These are phyloP conservation scores for Papilio elwesi DNA, from an alignment of 2,888 invertebrate species.

Conservation along the genomic window DNA sequence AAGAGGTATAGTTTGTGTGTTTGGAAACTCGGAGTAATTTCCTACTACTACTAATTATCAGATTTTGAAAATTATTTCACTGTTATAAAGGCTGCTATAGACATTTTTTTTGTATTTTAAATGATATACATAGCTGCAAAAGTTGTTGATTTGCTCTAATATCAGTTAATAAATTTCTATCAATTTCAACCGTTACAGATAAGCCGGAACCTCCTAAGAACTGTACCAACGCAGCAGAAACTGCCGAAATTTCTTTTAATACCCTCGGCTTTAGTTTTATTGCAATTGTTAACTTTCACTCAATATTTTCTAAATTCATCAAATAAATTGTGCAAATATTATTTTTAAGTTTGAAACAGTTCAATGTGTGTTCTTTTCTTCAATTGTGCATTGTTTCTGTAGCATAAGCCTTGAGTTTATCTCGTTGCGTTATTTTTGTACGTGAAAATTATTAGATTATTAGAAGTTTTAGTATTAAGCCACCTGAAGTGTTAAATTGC, in stretches of 20 bases:
- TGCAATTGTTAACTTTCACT: constrained; percentile 49
- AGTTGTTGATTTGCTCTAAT: too few species aligned
- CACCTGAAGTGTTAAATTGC: constrained; percentile 79
- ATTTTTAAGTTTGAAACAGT: constrained; percentile 28
- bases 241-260: constrained; percentile 49
- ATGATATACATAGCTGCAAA: too few species aligned
- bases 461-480: constrained; percentile 75
- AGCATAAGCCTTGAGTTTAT: constrained; percentile 65
- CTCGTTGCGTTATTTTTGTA: constrained; percentile 74
- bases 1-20: neutral
- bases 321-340: constrained; percentile 41
- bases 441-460: constrained; percentile 57
- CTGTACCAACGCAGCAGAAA: constrained; percentile 67
- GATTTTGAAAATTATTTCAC: too few species aligned
- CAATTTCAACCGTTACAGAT: constrained; percentile 56
- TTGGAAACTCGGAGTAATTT: too few species aligned
- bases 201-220: constrained; percentile 74
- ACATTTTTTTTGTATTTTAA: neutral
- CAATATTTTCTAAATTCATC: constrained; percentile 60
- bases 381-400: constrained; percentile 58
- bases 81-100: neutral
- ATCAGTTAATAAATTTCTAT: neutral
- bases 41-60: too few species aligned
- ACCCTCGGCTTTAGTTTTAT: constrained; percentile 45
- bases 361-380: constrained; percentile 53